These are phyloP conservation scores for Tachypleus tridentatus DNA, from an alignment of 1,140 invertebrate species.

Conservation along the genomic window DNA sequence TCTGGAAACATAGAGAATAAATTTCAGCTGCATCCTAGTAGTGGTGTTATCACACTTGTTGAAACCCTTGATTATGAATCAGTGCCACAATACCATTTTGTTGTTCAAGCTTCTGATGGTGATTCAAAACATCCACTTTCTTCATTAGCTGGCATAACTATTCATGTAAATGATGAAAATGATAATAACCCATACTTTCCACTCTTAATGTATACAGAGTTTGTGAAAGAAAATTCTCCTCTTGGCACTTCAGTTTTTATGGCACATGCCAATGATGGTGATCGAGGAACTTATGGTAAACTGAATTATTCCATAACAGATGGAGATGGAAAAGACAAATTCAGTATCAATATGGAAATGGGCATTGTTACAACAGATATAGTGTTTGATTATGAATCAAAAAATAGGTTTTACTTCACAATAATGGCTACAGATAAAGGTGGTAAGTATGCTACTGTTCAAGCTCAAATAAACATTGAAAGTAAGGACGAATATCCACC, in stretches of 20 bases:
- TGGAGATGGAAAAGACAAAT: slow-evolving; percentile 65
- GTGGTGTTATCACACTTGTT: slow-evolving; percentile 57
- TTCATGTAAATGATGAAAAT: slow-evolving; percentile 78
- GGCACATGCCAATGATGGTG: slow-evolving; percentile 72
- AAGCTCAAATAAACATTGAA: slow-evolving; percentile 72
- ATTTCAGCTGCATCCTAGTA: slow-evolving; percentile 55
- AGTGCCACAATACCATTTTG: slow-evolving; percentile 41
- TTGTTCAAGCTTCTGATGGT: slow-evolving; percentile 53
- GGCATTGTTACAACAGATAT: slow-evolving; percentile 63
- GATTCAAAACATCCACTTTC: slow-evolving; percentile 46
- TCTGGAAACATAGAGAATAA: slow-evolving; percentile 66
- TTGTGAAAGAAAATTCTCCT: slow-evolving; percentile 78
- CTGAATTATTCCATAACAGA: slow-evolving; percentile 71
- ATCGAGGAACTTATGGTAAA: slow-evolving; percentile 67
- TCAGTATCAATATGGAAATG: slow-evolving; percentile 57
- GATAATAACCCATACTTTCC: slow-evolving; percentile 83
- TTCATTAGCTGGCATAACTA: slow-evolving; percentile 49
- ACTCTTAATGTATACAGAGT: slow-evolving; percentile 68
- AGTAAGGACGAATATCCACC: slow-evolving; percentile 87
- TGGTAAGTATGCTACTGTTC: slow-evolving; percentile 56
- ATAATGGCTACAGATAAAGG: slow-evolving; percentile 71
- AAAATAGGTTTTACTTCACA: slow-evolving; percentile 68
- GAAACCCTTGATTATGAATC: slow-evolving; percentile 55
- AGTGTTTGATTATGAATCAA: slow-evolving; percentile 75
- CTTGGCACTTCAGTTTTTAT: slow-evolving; percentile 70